Percentiles rank a stretch among this genome's conserved stretches.
Conservation (phyloP, 2,888 invertebrate species). For the Sussaba pulchella region DNA sequence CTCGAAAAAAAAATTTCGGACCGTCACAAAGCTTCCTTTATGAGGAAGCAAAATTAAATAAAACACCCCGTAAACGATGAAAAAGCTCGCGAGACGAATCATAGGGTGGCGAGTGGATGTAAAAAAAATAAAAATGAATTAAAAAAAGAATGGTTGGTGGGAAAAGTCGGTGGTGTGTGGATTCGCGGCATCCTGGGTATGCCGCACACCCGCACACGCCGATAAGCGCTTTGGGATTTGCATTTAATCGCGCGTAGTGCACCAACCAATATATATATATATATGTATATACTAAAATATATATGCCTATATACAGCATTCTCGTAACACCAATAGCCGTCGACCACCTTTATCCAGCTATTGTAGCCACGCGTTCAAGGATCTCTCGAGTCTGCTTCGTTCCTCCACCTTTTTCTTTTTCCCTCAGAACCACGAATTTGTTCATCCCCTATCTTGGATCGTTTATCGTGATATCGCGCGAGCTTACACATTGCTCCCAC, state of each 20-base stretch:
- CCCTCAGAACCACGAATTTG: conserved; percentile 33
- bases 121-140: too few species aligned
- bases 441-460: conserved; percentile 19
- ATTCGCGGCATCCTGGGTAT: conserved; percentile 66
- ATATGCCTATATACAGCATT: conserved; percentile 32
- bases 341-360: conserved; percentile 55
- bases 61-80: conserved; percentile 53
- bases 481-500: conserved; percentile 46
- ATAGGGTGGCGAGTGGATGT: conserved; percentile 61
- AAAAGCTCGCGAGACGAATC: conserved; percentile 45
- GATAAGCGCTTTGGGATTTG: conserved; percentile 74
- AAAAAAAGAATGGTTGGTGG: conserved; percentile 51
- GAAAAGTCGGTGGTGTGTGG: conserved; percentile 58
- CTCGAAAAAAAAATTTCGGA: too few species aligned
- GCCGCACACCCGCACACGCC: conserved; percentile 63
- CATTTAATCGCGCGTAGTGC: conserved; percentile 74
- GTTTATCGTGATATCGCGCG: conserved; percentile 36
- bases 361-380: conserved; percentile 37
- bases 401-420: conserved; percentile 4
- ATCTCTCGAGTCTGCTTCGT: conserved; percentile 29
- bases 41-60: conserved; percentile 22
- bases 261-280: conserved; percentile 18
- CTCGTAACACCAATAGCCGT: conserved; percentile 46
- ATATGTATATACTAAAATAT: conserved; percentile 52
- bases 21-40: too few species aligned